Percentiles rank a stretch among this genome's conserved stretches.
Conservation (phyloP, 2,797 vertebrate genomes). For the Nyctibius grandis region DNA sequence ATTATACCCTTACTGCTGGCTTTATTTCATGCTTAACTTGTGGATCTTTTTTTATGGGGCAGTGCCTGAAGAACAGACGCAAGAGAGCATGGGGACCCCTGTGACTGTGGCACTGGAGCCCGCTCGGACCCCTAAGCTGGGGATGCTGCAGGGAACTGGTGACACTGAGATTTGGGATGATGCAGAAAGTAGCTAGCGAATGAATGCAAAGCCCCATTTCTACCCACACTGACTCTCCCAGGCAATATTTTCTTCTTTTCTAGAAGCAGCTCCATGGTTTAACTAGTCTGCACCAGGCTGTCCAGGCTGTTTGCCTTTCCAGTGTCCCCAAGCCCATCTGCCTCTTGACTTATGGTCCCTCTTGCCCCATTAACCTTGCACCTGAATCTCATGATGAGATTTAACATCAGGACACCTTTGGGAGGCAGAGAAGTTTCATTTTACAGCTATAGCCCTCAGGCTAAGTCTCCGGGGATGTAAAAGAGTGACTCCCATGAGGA, state of each 20-base stretch:
- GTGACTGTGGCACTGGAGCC: not conserved
- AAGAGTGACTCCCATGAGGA: not conserved
- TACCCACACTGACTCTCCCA: not conserved
- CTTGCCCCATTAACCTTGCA: not conserved
- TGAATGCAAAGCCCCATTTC: not conserved
- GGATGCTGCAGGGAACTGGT: not conserved
- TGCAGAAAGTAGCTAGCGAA: not conserved
- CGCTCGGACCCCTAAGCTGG: accelerated
- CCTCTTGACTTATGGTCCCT: not conserved
- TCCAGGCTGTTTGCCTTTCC: not conserved
- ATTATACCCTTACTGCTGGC: conserved; percentile 8
- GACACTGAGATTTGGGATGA: not conserved
- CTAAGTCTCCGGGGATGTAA: not conserved
- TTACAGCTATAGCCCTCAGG: not conserved
- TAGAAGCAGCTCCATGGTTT: not conserved
- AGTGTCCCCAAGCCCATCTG: not conserved
- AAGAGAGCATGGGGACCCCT: not conserved
- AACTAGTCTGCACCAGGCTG: not conserved
- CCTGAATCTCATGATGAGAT: not conserved
- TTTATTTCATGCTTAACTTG: conserved; percentile 47
- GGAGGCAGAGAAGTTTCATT: not conserved
- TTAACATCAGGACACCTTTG: not conserved
- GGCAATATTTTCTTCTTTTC: not conserved
- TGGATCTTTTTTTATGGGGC: not conserved
- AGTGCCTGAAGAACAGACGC: not conserved